phyloP scores from a whole-genome alignment of 2,888 invertebrate genomes.

The Autographa pulchrina region DNA sequence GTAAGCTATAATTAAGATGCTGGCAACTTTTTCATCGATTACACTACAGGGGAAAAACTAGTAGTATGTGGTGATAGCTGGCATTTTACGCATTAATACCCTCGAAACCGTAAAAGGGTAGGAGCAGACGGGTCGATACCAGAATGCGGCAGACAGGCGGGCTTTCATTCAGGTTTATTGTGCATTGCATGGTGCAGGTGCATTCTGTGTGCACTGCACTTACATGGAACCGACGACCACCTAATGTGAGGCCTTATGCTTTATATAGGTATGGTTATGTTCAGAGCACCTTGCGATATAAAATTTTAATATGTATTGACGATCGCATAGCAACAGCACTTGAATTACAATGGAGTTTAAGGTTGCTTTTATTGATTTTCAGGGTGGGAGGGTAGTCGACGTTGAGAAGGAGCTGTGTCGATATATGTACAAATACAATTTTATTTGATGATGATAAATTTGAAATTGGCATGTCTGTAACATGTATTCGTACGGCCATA shows the following conservation, averaged over 20 bases:
- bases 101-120: slow-evolving; percentile 55
- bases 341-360: neutral
- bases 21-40: slow-evolving; percentile 28
- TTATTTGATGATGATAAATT: too few relatives aligned
- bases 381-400: neutral
- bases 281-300: neutral
- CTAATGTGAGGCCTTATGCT: neutral
- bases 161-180: slow-evolving; percentile 63
- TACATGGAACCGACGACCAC: neutral
- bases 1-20: slow-evolving; percentile 8
- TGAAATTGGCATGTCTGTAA: too few relatives aligned
- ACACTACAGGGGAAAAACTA: slow-evolving; percentile 20
- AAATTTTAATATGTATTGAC: neutral
- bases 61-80: slow-evolving; percentile 25
- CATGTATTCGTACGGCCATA: too few relatives aligned
- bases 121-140: slow-evolving; percentile 63
- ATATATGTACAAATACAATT: too few relatives aligned
- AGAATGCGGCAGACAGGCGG: slow-evolving; percentile 60
- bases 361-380: neutral
- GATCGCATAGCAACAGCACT: neutral
- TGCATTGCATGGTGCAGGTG: slow-evolving; percentile 33
- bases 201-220: slow-evolving; percentile 33
- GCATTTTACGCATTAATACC: slow-evolving; percentile 32
- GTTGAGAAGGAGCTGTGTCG: neutral
- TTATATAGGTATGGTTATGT: neutral